Base-by-base conservation (phyloP, 2,113 vertebrate genomes). In the Plestiodon gilberti region DNA sequence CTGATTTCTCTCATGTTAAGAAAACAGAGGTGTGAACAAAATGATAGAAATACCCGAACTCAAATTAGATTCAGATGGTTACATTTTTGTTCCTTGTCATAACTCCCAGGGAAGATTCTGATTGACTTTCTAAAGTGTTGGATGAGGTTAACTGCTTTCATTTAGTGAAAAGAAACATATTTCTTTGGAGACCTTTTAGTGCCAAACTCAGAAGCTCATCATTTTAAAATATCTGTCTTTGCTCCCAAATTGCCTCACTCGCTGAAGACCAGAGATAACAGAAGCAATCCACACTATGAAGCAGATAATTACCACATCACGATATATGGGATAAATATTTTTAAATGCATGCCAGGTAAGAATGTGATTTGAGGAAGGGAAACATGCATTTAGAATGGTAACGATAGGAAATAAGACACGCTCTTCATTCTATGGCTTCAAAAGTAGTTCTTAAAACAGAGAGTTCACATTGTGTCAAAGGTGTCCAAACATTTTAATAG, bases 291-390 rank as follows among this genome's bases (percentile, higher is more conserved):
- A 2, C 43, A 11, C 88, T 91, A 78, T 1, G 33, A 11, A 74
- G 84, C 43, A 70, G 0, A 57, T 38, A 81, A 30, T 3, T 83
- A 62, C 2, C 67, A 73, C 83, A 77, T 20, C 9, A 88, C 67
- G 33, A 6, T 86, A 89, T 38, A 59, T 80, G 13, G 82, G 40
- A 79, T 59, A 91, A 90, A 82, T 82, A 65, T 52, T 84, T 69
- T 61, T 48, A 86, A 82, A 55, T 40, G 43, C 18, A 64, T 77
- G 30, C 23, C 22, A 20, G 35, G 15, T 70, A 30, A 18, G 17
- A 33, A 73, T 61, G 25, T 30, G 14, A 23, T 57, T n/a, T n/a
- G 17, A 69, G 70, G 6, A 1, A 76, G 13, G 43, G 40, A 67
- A 55, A 43, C n/a, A 80, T n/a, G 35, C 48, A 81, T 70, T 33